Base-by-base conservation (phyloP, 2,888 invertebrate species). In the Tenthredo notha region DNA sequence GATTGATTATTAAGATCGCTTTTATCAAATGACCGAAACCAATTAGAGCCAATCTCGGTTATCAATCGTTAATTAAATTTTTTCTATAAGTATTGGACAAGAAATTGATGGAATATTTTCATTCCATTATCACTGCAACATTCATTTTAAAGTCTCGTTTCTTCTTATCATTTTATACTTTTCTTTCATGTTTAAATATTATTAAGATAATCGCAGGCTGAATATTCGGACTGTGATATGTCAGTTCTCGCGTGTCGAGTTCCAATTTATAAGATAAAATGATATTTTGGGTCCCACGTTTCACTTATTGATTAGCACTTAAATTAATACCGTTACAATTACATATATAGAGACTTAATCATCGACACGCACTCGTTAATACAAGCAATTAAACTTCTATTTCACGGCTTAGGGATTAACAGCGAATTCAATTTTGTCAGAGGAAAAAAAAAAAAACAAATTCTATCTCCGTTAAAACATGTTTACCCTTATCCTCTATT, bases 271-370 rank as follows among this genome's bases (percentile, higher is more conserved):
- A 74, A 43, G 5, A 21, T 74, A 74, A 18, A 40, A 25, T 74
- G 61, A 25, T 61, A 61, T 74, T 74, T 74, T 25, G 40, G 43
- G 40, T 74, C 72, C 43, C 72, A 74, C 43, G 72, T 74, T 74
- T 43, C 72, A 43, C 72, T 74, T 21, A 74, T 74, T 37, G 70
- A 74, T 74, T 74, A 43, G 4, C 67, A 33, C 12, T 67, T 33
- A 33, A 67, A 67, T 67, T 67, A 33, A 67, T 67, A 33, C 61
- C 25, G 4, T 61, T 33, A 33, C 12, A 33, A 29, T 67, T 67
- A 33, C 18, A 33, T 12, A 33, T 12, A 33, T 5, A 33, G 33
- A 18, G 15, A 67, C 33, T 33, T 33, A 33, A 33, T 67, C 15
- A 33, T 33, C 67, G 18, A 67, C 67, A 67, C 67, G 67, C 33